Conservation (phyloP, 2,797 vertebrate genomes). For the Leptatherina wallacei region DNA sequence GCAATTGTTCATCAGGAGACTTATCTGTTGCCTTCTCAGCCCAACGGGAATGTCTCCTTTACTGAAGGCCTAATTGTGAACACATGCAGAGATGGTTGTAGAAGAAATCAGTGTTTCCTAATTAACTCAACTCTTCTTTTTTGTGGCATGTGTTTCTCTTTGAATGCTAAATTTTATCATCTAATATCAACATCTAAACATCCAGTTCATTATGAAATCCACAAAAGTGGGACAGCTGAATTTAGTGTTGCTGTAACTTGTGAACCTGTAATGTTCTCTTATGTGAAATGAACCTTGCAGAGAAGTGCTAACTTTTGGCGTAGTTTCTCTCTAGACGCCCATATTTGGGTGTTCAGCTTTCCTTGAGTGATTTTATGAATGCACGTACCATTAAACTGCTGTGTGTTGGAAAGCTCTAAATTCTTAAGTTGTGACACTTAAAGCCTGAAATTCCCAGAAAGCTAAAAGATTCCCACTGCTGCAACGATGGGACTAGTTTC, state of each 20-base stretch:
- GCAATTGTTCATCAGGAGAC: conserved; percentile 82
- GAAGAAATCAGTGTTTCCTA: conserved; percentile 1
- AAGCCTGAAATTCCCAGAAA: conserved; percentile 17
- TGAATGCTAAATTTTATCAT: background rate
- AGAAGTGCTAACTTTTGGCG: background rate
- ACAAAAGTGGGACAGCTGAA: background rate
- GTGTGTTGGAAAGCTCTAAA: conserved; percentile 14
- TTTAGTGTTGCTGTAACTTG: background rate
- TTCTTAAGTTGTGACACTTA: conserved; percentile 33
- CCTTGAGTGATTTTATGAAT: background rate
- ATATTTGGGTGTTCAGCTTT: conserved; percentile 15
- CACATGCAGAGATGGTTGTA: conserved; percentile 24
- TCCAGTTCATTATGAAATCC: background rate
- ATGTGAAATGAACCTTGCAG: conserved; percentile 3
- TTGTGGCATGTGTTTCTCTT: background rate
- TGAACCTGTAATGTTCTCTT: background rate
- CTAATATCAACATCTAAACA: background rate
- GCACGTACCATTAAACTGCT: conserved; percentile 1
- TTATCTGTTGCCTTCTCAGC: conserved; percentile 75
- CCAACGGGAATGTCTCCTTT: conserved; percentile 61
- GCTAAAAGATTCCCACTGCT: conserved; percentile 5
- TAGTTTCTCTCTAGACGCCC: background rate
- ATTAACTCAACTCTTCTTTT: conserved; percentile 10
- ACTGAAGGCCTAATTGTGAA: conserved; percentile 51
- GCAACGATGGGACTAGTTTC: conserved; percentile 24